phyloP scores from a whole-genome alignment of 35 echinoderm and acorn worm species.

The Apostichopus japonicus region DNA sequence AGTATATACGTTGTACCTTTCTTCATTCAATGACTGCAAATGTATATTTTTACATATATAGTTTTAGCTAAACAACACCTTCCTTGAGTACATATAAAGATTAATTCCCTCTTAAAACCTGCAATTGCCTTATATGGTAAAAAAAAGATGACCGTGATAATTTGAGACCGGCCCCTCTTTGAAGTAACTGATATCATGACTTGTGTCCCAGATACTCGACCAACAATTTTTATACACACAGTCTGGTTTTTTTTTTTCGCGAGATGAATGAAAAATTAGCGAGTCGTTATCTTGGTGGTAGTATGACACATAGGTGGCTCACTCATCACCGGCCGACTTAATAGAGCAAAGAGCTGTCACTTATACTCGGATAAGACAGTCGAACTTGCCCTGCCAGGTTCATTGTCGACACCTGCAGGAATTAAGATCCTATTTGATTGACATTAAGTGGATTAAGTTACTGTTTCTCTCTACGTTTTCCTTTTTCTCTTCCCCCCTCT shows the following conservation, averaged over 20 bases:
- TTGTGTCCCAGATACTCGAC: background rate
- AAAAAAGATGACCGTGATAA: background rate
- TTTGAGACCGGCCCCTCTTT: background rate
- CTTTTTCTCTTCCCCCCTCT: too few relatives aligned
- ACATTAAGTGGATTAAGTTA: conserved; percentile 44
- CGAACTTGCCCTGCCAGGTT: background rate
- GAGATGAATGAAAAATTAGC: background rate
- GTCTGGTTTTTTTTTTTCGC: background rate
- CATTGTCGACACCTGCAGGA: conserved; percentile 30
- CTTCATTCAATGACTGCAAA: background rate
- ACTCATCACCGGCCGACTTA: conserved; percentile 39
- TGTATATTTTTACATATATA: background rate
- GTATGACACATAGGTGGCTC: conserved; percentile 25
- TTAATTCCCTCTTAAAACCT: background rate
- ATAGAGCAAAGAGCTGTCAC: conserved; percentile 16
- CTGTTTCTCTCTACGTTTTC: background rate
- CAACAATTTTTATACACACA: background rate
- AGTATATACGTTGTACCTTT: background rate
- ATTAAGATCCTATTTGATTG: conserved; percentile 34
- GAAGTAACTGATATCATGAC: background rate
- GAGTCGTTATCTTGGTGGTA: background rate
- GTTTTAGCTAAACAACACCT: too few relatives aligned
- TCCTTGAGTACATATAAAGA: too few relatives aligned
- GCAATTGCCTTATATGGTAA: background rate
- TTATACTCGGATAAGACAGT: background rate